Conservation (phyloP, 2,113 vertebrate genomes). For the Oryzias melastigma region DNA sequence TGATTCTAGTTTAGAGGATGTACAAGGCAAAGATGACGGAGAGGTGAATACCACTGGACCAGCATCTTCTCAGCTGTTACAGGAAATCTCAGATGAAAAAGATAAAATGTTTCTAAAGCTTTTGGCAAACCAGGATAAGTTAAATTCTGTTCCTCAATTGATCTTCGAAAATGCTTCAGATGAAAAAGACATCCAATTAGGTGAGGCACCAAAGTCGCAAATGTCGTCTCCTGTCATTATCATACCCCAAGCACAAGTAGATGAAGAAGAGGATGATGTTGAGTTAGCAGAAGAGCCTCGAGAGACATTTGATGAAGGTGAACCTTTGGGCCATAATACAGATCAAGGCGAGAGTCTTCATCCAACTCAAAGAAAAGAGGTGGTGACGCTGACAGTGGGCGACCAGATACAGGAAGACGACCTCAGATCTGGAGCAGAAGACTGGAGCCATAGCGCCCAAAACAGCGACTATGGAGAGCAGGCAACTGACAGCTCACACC, state of each 20-base stretch:
- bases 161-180: slow-evolving; percentile 6
- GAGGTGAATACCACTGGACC: background rate
- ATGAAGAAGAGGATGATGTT: slow-evolving; percentile 63
- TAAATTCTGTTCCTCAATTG: slow-evolving; percentile 18
- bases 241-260: slow-evolving; percentile 68
- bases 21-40: slow-evolving; percentile 6
- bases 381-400: slow-evolving; percentile 26
- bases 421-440: slow-evolving; percentile 45
- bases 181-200: slow-evolving; percentile 28
- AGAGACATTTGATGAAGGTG: slow-evolving; percentile 54
- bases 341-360: slow-evolving; percentile 1
- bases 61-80: slow-evolving; percentile 7
- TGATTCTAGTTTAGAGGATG: background rate
- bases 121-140: slow-evolving; percentile 1
- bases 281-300: slow-evolving; percentile 66
- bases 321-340: background rate
- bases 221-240: slow-evolving; percentile 59
- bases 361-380: slow-evolving; percentile 13
- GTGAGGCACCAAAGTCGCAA: slow-evolving; percentile 21
- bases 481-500: slow-evolving; percentile 44
- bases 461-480: slow-evolving; percentile 42
- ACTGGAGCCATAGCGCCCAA: slow-evolving; percentile 47
- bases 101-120: slow-evolving; percentile 1
- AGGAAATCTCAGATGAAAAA: slow-evolving; percentile 11
- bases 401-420: slow-evolving; percentile 36